Conservation (phyloP, 2,797 vertebrate genomes). For the Cacajao melanocephalus region DNA sequence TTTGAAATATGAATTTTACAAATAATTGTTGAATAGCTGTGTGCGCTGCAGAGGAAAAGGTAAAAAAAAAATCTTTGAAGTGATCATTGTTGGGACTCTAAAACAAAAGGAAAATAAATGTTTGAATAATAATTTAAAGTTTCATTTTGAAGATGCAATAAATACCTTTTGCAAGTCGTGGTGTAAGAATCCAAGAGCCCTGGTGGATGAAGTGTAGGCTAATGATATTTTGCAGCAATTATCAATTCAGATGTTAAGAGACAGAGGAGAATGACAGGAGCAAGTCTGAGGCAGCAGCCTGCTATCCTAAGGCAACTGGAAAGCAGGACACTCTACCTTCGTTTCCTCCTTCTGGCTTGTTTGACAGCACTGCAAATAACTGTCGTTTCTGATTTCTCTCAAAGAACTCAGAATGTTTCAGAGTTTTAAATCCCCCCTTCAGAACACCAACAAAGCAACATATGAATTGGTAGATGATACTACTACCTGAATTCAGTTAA, state of each 20-base stretch:
- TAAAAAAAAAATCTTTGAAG: constrained; percentile 12
- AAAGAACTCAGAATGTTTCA: neutral
- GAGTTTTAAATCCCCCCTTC: constrained; percentile 50
- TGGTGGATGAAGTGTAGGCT: neutral
- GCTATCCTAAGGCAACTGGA: neutral
- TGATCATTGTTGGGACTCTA: neutral
- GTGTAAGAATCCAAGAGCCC: neutral
- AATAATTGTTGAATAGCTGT: neutral
- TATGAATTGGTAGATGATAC: neutral
- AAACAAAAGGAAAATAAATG: constrained; percentile 18
- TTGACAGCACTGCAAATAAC: neutral
- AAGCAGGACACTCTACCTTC: neutral
- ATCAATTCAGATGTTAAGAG: neutral
- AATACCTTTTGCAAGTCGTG: neutral
- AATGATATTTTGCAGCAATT: neutral
- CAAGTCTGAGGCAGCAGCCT: neutral
- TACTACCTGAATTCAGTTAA: constrained; percentile 30
- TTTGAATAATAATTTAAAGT: neutral
- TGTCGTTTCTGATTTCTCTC: neutral
- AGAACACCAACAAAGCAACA: constrained; percentile 50
- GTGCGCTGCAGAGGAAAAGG: neutral
- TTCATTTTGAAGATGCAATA: constrained; percentile 15
- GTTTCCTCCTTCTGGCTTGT: constrained; percentile 28
- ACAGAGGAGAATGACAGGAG: neutral
- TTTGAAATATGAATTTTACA: constrained; percentile 2